Base-by-base conservation (phyloP, 2,113 vertebrate species). In the Hypocryptadius cinnamomeus region DNA sequence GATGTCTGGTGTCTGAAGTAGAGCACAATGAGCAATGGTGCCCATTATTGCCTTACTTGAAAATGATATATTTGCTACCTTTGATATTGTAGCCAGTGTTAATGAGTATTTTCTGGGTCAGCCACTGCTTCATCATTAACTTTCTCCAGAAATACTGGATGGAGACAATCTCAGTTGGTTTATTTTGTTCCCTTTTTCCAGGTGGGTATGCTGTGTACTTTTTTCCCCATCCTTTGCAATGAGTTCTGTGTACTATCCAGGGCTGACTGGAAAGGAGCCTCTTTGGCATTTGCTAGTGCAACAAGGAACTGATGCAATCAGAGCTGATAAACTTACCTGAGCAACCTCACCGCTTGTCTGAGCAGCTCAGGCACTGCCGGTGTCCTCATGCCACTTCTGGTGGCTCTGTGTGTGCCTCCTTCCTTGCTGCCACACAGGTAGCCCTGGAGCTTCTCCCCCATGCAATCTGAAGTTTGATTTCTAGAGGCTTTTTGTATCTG, bases 51-150 rank as follows among this genome's bases (percentile, higher is more conserved):
- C 66, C 25, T 82, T 72, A 70, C 48, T 78, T 78, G 80, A 81
- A 84, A 81, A 74, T 24, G 1, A 54, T 71, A 0, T 31, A 85
- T 92, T 93, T 91, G 44, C 84, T 91, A n/a, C 61, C 31, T 92
- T 74, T 89, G 39, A 76, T 90, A 28, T 17, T 56, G 87, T 35
- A 83, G 83, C 69, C 83, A 24, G 39, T 25, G 27, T 66, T 90
- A 94, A 90, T 47, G 51, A 92, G 64, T 51, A 23, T 89, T 93
- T 95, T 78, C 56, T 89, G 72, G 80, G 73, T 85, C 78, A 87
- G 83, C 39, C n/a, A 68, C 65, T 89, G 81, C 78, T 94, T 89
- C 70, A 47, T 90, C 86, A 68, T 86, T 93, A 87, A 44, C 19
- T 89, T 89, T 28, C 61, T 84, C 47, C 51, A 74, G 65, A 70